These are phyloP conservation scores for Acanthochromis polyacanthus DNA, from an alignment of 2,113 vertebrate species.

Conservation along the genomic window DNA sequence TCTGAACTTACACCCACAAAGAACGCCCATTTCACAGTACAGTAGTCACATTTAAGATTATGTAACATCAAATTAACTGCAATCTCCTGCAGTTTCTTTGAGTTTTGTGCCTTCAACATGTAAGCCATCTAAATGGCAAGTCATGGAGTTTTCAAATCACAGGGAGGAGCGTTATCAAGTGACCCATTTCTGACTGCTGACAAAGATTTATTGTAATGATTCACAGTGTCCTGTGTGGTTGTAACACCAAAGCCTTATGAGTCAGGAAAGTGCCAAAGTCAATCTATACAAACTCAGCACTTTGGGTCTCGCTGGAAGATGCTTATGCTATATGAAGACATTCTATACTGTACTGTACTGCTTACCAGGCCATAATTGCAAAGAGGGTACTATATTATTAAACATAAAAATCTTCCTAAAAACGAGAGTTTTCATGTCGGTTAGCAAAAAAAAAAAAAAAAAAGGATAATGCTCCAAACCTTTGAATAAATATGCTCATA, in stretches of 20 bases:
- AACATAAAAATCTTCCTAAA: constrained; percentile 4
- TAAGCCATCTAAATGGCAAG: constrained; percentile 40
- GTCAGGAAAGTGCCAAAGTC: constrained; percentile 44
- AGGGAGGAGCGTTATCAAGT: constrained; percentile 24
- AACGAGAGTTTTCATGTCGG: neutral
- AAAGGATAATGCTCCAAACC: neutral
- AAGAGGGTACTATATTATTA: neutral
- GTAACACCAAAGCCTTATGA: constrained; percentile 48
- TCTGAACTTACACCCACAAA: constrained; percentile 16
- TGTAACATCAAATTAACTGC: constrained; percentile 34
- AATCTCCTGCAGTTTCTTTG: constrained; percentile 21
- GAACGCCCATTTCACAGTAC: neutral
- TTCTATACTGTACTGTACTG: neutral
- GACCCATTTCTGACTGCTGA: constrained; percentile 51
- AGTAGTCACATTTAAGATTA: constrained; percentile 10
- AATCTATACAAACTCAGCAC: constrained; percentile 41
- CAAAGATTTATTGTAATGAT: constrained; percentile 62
- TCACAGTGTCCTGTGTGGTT: constrained; percentile 51
- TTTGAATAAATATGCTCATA: constrained; percentile 68
- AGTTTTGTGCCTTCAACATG: constrained; percentile 9
- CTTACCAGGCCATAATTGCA: neutral
- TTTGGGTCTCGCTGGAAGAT: constrained; percentile 17
- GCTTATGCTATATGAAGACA: constrained; percentile 1
- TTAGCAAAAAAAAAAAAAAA: constrained; percentile 21
- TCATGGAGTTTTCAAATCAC: constrained; percentile 19